A percentile compares a stretch with the other conserved stretches of the same genome.
These are phyloP conservation scores for Enteromius mattozi DNA, from an alignment of 2,797 vertebrate species.

Conservation along the genomic window DNA sequence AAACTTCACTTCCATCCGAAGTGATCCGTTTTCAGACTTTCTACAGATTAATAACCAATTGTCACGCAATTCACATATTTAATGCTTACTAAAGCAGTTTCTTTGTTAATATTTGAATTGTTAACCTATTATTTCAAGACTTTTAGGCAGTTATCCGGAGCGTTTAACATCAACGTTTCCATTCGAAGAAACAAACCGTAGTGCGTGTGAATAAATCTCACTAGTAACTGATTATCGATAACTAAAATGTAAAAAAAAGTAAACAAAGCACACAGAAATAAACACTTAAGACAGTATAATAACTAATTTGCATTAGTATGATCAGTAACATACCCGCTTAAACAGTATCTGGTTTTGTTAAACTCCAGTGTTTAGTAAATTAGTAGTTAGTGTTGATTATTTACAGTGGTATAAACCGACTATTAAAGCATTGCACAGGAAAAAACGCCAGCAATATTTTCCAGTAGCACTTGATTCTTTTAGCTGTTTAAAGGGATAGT, in stretches of 20 bases:
- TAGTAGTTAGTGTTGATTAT: slow-evolving; percentile 41
- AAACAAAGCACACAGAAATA: slow-evolving; percentile 27
- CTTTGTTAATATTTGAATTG: not conserved
- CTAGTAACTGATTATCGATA: not conserved
- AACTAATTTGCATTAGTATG: slow-evolving; percentile 46
- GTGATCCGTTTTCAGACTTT: not conserved
- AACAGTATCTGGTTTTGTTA: slow-evolving; percentile 24
- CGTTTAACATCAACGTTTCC: not conserved
- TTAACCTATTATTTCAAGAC: not conserved
- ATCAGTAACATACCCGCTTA: slow-evolving; percentile 48
- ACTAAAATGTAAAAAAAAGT: not conserved
- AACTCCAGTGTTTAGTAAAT: slow-evolving; percentile 50
- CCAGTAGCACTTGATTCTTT: slow-evolving; percentile 1
- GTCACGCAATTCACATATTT: slow-evolving; percentile 33
- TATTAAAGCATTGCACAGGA: slow-evolving; percentile 13
- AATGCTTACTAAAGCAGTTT: not conserved
- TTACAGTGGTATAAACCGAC: slow-evolving; percentile 24
- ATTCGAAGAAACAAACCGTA: not conserved
- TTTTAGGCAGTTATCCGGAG: not conserved
- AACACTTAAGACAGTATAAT: slow-evolving; percentile 30
- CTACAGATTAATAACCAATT: slow-evolving; percentile 1
- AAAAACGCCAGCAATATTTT: slow-evolving; percentile 21
- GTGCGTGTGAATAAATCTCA: slow-evolving; percentile 19
- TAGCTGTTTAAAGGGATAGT: not conserved
- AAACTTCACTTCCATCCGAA: not conserved